Evolutionary conservation across 2,888 invertebrate genomes (phyloP), one percentile per base, ranked within the genome.

Genomic region (Muscina levida): DNA sequence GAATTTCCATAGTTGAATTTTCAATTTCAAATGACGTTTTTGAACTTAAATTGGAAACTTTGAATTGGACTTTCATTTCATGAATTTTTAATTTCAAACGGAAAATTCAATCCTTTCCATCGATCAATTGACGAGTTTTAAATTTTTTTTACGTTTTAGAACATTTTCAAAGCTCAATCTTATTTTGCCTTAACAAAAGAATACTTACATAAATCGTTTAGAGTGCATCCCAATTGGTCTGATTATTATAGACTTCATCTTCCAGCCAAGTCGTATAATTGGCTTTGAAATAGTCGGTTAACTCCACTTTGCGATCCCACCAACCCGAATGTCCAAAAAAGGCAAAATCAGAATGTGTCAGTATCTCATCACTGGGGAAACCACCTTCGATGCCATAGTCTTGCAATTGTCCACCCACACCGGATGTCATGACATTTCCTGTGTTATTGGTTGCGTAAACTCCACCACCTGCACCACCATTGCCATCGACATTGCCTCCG

Each of bases 181-280:
- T n/a, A n/a, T n/a, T n/a, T n/a, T n/a, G n/a, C n/a, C n/a, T n/a
- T n/a, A n/a, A n/a, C n/a, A n/a, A n/a, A n/a, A n/a, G n/a, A n/a
- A n/a, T 57, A 31, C 77, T 72, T 11, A 77, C 74, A 10, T 46
- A 26, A 65, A 22, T 2, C 0, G 37, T 77, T 85, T 88, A 90
- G 72, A 89, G 87, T 53, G 88, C 88, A 88, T 96, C 95, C 96
- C 96, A 96, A 89, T 96, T 93, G 83, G 95, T 94, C 87, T 94
- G 93, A 87, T 95, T 95, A 87, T 95, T 95, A 90, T 96, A 98
- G 22, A 99, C 99, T 92, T 99, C 99, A 89, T 97, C 95, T 85
- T 99, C 96, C 75, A 99, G 92, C 99, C 99, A 99, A 17, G 95
- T 90, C 88, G 97, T 96, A 90, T 99, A 99, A 88, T 97, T 96